Evolutionary conservation across 2,797 vertebrate genomes (phyloP).

Genomic region (Phalanger gymnotis): DNA sequence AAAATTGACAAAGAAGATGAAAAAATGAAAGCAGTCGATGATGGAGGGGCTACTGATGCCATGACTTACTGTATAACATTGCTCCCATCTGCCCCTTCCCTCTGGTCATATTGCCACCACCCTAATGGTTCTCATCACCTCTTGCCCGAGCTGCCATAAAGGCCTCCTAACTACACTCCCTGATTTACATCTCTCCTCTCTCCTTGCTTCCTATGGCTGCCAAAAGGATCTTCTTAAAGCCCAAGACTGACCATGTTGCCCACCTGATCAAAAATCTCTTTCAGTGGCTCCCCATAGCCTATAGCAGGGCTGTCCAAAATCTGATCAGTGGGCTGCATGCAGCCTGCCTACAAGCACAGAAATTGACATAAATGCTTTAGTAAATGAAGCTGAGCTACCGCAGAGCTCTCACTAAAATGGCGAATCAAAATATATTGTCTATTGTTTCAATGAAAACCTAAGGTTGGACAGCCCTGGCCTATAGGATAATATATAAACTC

Average conservation of each 20-base stretch:
- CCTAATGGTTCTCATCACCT: not conserved
- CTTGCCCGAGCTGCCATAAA: not conserved
- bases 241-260: not conserved
- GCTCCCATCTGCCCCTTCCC: not conserved
- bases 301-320: no score
- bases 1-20: not conserved
- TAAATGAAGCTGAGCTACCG: no score
- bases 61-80: not conserved
- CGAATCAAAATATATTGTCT: no score
- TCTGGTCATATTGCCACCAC: no score
- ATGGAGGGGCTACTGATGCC: not conserved
- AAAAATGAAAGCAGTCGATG: not conserved
- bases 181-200: not conserved
- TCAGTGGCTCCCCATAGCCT: not conserved
- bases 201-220: not conserved
- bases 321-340: no score
- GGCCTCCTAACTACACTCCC: not conserved
- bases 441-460: no score
- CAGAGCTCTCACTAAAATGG: no score
- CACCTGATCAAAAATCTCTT: not conserved
- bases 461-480: no score
- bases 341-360: no score
- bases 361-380: no score
- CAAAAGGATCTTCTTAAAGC: not conserved
- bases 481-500: not conserved